Conservation (phyloP, 2,797 vertebrate genomes). For the Kryptolebias ocellatus region DNA sequence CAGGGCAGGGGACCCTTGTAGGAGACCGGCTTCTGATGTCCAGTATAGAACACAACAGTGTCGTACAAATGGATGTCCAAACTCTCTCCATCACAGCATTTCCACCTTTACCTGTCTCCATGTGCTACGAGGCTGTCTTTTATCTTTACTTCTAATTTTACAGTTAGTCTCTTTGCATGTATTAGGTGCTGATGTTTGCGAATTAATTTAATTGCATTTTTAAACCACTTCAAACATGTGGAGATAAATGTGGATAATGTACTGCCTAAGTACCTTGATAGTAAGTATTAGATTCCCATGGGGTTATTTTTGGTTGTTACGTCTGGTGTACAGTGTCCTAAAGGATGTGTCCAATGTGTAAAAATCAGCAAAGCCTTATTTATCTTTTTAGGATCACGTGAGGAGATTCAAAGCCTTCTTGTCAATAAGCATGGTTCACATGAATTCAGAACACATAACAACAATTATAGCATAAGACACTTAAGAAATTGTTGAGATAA, state of each 20-base stretch:
- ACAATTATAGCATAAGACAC: no score
- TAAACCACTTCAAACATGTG: not conserved
- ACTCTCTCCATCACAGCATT: constrained; percentile 66
- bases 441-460: no score
- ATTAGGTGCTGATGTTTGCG: constrained; percentile 9
- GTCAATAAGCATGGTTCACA: no score
- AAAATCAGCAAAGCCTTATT: no score
- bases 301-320: not conserved
- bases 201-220: not conserved
- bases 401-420: no score
- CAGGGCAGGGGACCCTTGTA: constrained; percentile 77
- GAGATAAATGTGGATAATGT: not conserved
- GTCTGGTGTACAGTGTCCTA: no score
- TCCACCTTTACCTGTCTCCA: constrained; percentile 75
- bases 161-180: not conserved
- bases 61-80: constrained; percentile 72
- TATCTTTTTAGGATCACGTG: no score
- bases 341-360: no score
- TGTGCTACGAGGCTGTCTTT: constrained; percentile 80
- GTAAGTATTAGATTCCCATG: no score
- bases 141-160: constrained; percentile 77
- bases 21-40: constrained; percentile 73
- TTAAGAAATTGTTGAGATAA: no score
- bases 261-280: no score
- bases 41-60: constrained; percentile 67